Evolutionary conservation across 92 coral and sea anemone genomes (phyloP).

Genomic region (Palythoa grandis): DNA sequence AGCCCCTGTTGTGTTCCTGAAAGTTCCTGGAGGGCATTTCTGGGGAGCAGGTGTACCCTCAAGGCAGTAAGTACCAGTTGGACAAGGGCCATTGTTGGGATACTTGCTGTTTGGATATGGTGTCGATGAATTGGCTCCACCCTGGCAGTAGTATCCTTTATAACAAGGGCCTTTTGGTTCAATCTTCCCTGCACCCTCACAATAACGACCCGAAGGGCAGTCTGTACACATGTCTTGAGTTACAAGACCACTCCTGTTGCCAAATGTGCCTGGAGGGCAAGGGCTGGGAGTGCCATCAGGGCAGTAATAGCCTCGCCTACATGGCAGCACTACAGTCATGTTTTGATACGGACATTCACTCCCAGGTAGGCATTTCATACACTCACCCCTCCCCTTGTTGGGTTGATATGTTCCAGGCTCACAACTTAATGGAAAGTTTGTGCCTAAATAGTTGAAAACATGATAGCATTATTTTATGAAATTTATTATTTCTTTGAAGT

Average conservation of each 20-base stretch:
- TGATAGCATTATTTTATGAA: neutral
- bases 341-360: conserved; percentile 93
- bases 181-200: conserved; percentile 80
- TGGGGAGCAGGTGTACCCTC: conserved; percentile 82
- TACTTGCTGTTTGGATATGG: conserved; percentile 67
- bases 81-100: conserved; percentile 88
- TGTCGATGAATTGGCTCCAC: conserved; percentile 84
- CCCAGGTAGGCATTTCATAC: conserved; percentile 74
- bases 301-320: conserved; percentile 89
- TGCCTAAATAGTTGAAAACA: conserved; percentile 50
- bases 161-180: conserved; percentile 78
- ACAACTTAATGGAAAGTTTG: conserved; percentile 75
- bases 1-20: conserved; percentile 98
- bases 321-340: conserved; percentile 84
- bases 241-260: conserved; percentile 80
- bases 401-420: conserved; percentile 91
- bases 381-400: conserved; percentile 78
- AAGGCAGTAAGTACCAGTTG: conserved; percentile 81
- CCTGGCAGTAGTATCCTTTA: conserved; percentile 85
- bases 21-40: conserved; percentile 92
- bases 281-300: conserved; percentile 85
- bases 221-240: conserved; percentile 74
- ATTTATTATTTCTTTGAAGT: too few species aligned
- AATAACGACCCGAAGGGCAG: conserved; percentile 87
- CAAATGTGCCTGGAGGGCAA: conserved; percentile 95